A percentile compares a stretch with the other conserved stretches of the same genome.
These are phyloP conservation scores for Syncerus caffer DNA, from an alignment of 2,797 vertebrate genomes.

Conservation along the genomic window DNA sequence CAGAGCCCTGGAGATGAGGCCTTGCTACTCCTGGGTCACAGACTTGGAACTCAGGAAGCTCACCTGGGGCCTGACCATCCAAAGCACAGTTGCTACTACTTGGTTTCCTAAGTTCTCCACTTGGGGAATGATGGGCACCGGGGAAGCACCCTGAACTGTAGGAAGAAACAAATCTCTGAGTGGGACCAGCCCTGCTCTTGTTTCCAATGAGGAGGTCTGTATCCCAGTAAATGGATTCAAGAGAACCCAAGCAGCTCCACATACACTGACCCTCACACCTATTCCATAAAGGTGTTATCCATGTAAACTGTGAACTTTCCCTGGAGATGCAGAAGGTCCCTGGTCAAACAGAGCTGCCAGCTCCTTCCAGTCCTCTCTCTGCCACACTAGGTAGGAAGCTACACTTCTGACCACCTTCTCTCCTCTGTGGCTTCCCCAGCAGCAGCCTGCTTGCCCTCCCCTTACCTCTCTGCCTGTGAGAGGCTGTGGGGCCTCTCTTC, in stretches of 20 bases:
- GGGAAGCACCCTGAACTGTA: neutral
- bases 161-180: slow-evolving; percentile 25
- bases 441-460: neutral
- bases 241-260: neutral
- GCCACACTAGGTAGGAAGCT: neutral
- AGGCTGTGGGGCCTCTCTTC: neutral
- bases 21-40: neutral
- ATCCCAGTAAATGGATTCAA: neutral
- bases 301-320: neutral
- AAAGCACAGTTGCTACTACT: neutral
- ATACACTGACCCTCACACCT: neutral
- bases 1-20: neutral
- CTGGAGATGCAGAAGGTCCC: neutral
- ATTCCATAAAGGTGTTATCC: neutral
- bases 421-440: neutral
- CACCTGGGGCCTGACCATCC: neutral
- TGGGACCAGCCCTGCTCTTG: neutral
- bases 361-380: neutral
- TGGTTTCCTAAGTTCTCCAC: neutral
- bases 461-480: neutral
- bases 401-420: neutral
- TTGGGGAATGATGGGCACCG: neutral
- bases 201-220: neutral
- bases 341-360: neutral
- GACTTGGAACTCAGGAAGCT: neutral